Evolutionary conservation across 2,888 invertebrate species (phyloP).

Genomic region (Acronicta psi): DNA sequence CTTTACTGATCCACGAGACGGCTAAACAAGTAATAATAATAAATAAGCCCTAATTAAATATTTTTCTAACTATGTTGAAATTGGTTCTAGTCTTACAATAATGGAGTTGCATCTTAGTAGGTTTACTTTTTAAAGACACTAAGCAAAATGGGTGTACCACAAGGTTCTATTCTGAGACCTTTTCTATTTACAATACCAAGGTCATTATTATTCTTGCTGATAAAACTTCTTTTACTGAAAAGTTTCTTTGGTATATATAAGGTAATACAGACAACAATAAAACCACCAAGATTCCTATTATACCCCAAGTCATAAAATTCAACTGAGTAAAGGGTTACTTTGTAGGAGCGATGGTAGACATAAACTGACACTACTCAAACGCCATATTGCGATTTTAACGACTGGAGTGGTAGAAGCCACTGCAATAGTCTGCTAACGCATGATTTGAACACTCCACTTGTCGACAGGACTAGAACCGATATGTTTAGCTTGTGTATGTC

Average conservation of each 20-base stretch:
- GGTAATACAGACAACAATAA: constrained; percentile 23
- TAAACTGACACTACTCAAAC: constrained; percentile 16
- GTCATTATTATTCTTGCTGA: background rate
- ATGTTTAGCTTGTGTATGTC: background rate
- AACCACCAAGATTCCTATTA: constrained; percentile 22
- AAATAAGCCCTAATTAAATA: too few species aligned
- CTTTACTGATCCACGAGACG: too few species aligned
- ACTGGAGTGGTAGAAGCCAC: constrained; percentile 24
- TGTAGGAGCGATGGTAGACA: constrained; percentile 37
- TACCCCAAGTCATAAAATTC: constrained; percentile 29
- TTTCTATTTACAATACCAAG: background rate
- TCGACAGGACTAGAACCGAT: background rate
- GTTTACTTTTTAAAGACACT: background rate
- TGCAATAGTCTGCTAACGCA: constrained; percentile 18
- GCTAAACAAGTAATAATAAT: background rate
- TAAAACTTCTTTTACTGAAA: background rate
- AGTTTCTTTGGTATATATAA: constrained; percentile 20
- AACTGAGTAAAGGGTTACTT: constrained; percentile 37
- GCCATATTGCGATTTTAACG: constrained; percentile 31
- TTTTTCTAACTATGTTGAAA: background rate
- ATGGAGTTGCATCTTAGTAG: background rate
- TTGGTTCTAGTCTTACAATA: background rate
- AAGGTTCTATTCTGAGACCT: constrained; percentile 1
- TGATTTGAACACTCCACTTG: background rate
- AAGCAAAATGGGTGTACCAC: background rate